Evolutionary conservation across 2,113 vertebrate species (phyloP), one percentile per base, ranked within the genome.

Genomic region (Poeciliopsis turrubarensis): DNA sequence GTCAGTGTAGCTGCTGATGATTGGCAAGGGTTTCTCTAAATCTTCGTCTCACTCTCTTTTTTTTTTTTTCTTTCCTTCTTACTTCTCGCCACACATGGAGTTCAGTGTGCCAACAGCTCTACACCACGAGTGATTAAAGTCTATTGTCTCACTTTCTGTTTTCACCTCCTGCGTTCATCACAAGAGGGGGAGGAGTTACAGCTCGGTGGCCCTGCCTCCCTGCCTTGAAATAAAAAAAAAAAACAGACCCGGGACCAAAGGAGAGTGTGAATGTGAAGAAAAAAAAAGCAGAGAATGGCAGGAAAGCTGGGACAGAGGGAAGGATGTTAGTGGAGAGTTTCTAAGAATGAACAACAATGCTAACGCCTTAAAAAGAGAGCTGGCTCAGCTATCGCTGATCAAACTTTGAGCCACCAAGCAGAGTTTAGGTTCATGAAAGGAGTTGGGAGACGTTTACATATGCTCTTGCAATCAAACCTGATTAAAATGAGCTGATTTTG

Each of bases 111-210:
- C 83, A 81, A 65, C 78, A 73, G 90, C 83, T 89, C 87, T 86
- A 60, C 65, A 80, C 86, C 92, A 88, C 89, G 84, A 91, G 87
- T 93, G 92, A 92, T 93, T 94, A 86, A 91, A 90, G 77, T 87
- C 92, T 93, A 91, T 94, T 93, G 91, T 94, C 86, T 87, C 86
- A 86, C 77, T 83, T 65, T 83, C 61, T 76, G 68, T 86, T 72
- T 64, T 86, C 75, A 29, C 73, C 81, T 80, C 75, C 76, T 75
- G 71, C 88, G 77, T 88, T 81, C 84, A 88, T 79, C 80, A 64
- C 32, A 37, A 37, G 80, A 61, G 32, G 85, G 82, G 90, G 90
- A 81, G 89, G 87, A 76, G 81, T 51, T 78, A 60, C 13, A 32
- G 70, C 22, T 66, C 0, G 14, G 22, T 68, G 71, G 77, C 69